Conservation (phyloP, 1,140 invertebrate species). For the Daktulosphaira vitifoliae region DNA sequence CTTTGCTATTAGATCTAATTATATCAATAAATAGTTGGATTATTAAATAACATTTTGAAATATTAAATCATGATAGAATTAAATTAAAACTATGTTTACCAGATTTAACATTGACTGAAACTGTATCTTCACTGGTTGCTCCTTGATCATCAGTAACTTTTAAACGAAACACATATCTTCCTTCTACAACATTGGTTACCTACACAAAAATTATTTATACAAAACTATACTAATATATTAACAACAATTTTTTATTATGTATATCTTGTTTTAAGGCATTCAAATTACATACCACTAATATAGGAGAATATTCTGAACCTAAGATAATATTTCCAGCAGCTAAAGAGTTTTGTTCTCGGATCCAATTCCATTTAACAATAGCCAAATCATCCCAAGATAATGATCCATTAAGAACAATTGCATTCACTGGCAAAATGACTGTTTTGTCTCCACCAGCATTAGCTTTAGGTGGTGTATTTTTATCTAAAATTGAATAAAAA, state of each 20-base stretch:
- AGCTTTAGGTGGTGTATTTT: slow-evolving; percentile 74
- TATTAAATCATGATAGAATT: not conserved
- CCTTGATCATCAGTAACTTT: slow-evolving; percentile 86
- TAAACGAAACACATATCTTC: slow-evolving; percentile 78
- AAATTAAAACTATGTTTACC: slow-evolving; percentile 43
- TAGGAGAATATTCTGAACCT: slow-evolving; percentile 59
- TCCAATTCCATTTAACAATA: slow-evolving; percentile 79
- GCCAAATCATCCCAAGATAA: slow-evolving; percentile 78
- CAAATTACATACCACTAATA: slow-evolving; percentile 64
- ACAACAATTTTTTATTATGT: too few species aligned
- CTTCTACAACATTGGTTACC: slow-evolving; percentile 69
- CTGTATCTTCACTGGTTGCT: slow-evolving; percentile 64
- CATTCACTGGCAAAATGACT: slow-evolving; percentile 63
- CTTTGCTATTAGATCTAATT: slow-evolving; percentile 22
- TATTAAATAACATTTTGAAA: not conserved
- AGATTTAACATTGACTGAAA: slow-evolving; percentile 74
- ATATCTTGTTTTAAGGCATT: too few species aligned
- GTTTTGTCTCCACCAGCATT: slow-evolving; percentile 53
- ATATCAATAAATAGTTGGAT: not conserved
- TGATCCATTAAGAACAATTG: slow-evolving; percentile 75
- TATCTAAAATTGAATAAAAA: slow-evolving; percentile 51
- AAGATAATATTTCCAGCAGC: slow-evolving; percentile 73
- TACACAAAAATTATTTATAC: slow-evolving; percentile 43
- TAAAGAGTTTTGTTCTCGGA: slow-evolving; percentile 65
- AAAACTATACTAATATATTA: not conserved